phyloP scores from a whole-genome alignment of 2,797 vertebrate species.

The Aplochiton taeniatus region DNA sequence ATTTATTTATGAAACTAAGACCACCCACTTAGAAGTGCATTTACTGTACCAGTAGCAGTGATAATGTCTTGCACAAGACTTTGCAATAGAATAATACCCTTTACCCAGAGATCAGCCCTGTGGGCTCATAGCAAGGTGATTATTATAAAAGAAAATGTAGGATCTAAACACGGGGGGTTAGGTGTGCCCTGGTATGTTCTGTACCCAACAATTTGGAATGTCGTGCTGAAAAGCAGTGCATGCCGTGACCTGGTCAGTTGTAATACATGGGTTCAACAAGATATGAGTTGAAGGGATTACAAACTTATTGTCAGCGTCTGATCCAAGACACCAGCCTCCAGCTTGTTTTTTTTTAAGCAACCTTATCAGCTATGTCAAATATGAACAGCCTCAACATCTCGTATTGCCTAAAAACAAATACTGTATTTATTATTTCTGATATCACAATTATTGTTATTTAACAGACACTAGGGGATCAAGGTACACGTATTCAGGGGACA shows the following conservation, averaged over 20 bases:
- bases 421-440: slow-evolving; percentile 31
- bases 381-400: slow-evolving; percentile 13
- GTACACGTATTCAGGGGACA: slow-evolving; percentile 30
- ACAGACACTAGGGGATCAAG: slow-evolving; percentile 69
- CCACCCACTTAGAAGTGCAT: slow-evolving; percentile 17
- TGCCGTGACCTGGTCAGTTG: background rate
- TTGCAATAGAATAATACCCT: slow-evolving; percentile 23
- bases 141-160: no score
- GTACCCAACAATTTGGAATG: no score
- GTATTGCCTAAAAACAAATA: slow-evolving; percentile 32
- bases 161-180: no score
- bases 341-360: slow-evolving; percentile 47
- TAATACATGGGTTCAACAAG: background rate
- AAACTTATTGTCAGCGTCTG: no score
- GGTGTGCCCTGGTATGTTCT: no score
- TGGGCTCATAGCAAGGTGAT: slow-evolving; percentile 7
- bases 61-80: slow-evolving; percentile 25
- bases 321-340: background rate
- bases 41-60: slow-evolving; percentile 3
- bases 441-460: slow-evolving; percentile 42
- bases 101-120: slow-evolving; percentile 14
- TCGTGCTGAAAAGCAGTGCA: slow-evolving; percentile 4
- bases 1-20: no score
- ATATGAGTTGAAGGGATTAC: no score
- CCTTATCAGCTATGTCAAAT: slow-evolving; percentile 39